phyloP scores from a whole-genome alignment of 2,113 vertebrate genomes.

The Setophaga coronata region DNA sequence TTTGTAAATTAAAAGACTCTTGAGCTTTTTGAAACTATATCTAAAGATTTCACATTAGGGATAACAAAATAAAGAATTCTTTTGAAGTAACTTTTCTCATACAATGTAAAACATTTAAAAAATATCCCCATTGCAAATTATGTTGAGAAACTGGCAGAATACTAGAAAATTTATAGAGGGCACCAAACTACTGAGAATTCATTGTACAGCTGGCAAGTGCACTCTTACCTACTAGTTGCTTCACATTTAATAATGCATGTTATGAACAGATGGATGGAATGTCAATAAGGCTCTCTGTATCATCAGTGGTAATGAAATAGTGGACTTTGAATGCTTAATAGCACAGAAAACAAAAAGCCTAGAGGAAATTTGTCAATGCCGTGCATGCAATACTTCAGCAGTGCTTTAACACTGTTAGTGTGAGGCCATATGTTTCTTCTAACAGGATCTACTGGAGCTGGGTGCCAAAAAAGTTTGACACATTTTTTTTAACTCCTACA shows the following conservation, averaged over 20 bases:
- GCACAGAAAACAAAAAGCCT: constrained; percentile 64
- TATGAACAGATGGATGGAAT: constrained; percentile 73
- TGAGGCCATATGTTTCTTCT: constrained; percentile 65
- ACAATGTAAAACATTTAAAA: neutral
- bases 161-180: constrained; percentile 58
- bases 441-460: constrained; percentile 40
- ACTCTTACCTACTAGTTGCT: constrained; percentile 68
- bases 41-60: constrained; percentile 37
- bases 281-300: constrained; percentile 57
- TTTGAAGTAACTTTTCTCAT: constrained; percentile 45
- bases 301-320: constrained; percentile 64
- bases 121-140: neutral
- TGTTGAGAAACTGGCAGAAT: constrained; percentile 40
- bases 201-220: constrained; percentile 65
- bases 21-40: constrained; percentile 14
- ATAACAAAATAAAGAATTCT: constrained; percentile 36
- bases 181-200: constrained; percentile 61
- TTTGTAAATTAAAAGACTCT: constrained; percentile 12
- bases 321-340: constrained; percentile 69
- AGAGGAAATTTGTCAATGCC: constrained; percentile 65
- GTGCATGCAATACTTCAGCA: constrained; percentile 44
- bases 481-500: constrained; percentile 20
- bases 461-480: constrained; percentile 38
- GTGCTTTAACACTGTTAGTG: constrained; percentile 61
- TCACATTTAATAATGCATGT: constrained; percentile 72